Evolutionary conservation across 2,113 vertebrate genomes (phyloP).

Genomic region (Lamprotornis superbus): DNA sequence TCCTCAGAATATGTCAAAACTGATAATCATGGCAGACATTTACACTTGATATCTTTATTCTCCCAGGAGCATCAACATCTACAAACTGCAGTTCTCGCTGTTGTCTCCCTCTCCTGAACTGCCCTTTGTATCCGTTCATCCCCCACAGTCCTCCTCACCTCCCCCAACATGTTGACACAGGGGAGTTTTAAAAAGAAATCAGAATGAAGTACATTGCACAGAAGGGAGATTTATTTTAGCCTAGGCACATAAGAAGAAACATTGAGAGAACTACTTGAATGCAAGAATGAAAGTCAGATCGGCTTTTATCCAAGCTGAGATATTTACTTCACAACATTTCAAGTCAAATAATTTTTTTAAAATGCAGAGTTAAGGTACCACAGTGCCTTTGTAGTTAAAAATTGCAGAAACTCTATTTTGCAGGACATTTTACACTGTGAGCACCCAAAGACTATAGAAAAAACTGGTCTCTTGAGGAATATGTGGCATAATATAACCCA

Average conservation of each 20-base stretch:
- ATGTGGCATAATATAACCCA: background rate
- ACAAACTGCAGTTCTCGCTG: background rate
- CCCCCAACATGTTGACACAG: constrained; percentile 36
- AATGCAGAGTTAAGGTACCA: background rate
- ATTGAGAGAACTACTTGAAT: background rate
- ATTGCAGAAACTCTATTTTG: background rate
- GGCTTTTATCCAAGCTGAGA: background rate
- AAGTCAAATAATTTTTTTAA: background rate
- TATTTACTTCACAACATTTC: background rate
- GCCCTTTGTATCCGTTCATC: constrained; percentile 25
- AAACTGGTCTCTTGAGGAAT: background rate
- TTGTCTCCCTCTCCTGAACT: constrained; percentile 33
- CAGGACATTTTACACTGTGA: background rate
- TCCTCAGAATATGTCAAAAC: constrained; percentile 44
- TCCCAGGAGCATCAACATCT: constrained; percentile 5
- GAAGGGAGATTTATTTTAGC: constrained; percentile 58
- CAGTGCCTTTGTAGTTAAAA: background rate
- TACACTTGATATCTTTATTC: constrained; percentile 21
- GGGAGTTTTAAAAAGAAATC: constrained; percentile 51
- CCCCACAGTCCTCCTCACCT: constrained; percentile 61
- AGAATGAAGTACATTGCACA: constrained; percentile 41
- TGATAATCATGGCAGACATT: constrained; percentile 32
- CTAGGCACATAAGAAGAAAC: background rate
- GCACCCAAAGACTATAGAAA: background rate
- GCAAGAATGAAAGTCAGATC: background rate